Base-by-base conservation (phyloP, 2,888 invertebrate species). In the Psylliodes chrysocephalus region DNA sequence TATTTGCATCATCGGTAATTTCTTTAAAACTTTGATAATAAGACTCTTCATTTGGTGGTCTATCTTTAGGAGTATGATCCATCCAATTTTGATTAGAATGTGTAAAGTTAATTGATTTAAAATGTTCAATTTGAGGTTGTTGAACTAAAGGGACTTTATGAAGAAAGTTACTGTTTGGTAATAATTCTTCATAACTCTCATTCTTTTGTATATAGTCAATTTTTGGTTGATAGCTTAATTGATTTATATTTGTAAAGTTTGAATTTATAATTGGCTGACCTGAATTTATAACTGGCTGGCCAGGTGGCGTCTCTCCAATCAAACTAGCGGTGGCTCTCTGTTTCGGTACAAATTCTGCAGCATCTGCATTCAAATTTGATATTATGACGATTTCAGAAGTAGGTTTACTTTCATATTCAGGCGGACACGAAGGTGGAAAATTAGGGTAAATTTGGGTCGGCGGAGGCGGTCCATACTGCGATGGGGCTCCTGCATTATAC, bases 321-420 rank as follows among this genome's bases (percentile, higher is more conserved):
- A 12, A 35, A 35, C 3, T 18, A 5, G 8, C 42, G 10, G 42
- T 42, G 1, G 10, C 18, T 17, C 18, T 7, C 12, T 18, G 42
- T 52, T 33, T 33, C 35, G 52, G 52, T 18, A 33, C 14, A 35
- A 52, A 52, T 28, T 33, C 52, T 14, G 17, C 17, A 8, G 52
- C 52, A 33, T 33, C 5, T 7, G 19, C 52, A 33, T 52, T 52
- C 17, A 52, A 35, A 28, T 12, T 8, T 4, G 12, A 10, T 22
- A 14, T 7, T 18, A 19, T 8, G 10, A 47, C 30, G 8, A 8
- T 10, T 6, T 2, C 8, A 30, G 30, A 10, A 6, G 10, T 30
- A 30, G 30, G 30, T 6, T 30, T 30, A 30, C 10, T 30, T 30
- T 30, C 8, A 10, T 4, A 22, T 22, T 22, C 22, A 22, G 30